Evolutionary conservation across 2,888 invertebrate species (phyloP).

Genomic region (Ariolimax columbianus): DNA sequence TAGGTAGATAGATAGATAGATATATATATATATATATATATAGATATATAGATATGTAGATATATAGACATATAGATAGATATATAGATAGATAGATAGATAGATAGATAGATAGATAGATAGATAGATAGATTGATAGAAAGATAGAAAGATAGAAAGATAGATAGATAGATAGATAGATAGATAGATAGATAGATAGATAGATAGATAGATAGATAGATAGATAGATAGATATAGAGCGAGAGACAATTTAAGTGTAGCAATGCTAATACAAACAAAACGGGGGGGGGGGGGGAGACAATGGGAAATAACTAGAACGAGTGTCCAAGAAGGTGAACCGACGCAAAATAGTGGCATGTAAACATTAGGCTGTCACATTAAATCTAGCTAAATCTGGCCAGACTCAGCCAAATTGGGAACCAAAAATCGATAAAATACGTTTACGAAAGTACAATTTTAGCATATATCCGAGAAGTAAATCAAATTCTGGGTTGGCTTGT

Average conservation of each 20-base stretch:
- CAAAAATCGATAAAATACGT: not conserved
- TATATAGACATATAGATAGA: too few species aligned
- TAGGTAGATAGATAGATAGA: too few species aligned
- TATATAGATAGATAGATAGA: too few species aligned
- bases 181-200: not conserved
- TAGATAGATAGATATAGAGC: too few species aligned
- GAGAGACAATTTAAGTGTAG: too few species aligned
- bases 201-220: not conserved
- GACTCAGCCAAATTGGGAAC: not conserved
- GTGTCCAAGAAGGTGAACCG: too few species aligned
- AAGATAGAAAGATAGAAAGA: not conserved
- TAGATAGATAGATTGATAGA: not conserved
- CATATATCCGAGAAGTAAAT: not conserved
- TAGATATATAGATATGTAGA: too few species aligned
- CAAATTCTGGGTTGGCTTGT: not conserved
- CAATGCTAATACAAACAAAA: too few species aligned
- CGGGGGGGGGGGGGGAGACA: not conserved
- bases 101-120: not conserved
- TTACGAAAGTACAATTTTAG: not conserved
- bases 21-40: too few species aligned
- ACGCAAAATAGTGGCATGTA: too few species aligned
- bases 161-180: not conserved
- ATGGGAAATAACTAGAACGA: not conserved
- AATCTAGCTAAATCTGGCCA: not conserved
- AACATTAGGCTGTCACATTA: not conserved